A percentile compares a stretch with the other conserved stretches of the same genome.
phyloP scores from a whole-genome alignment of 2,113 vertebrate species.

The Erpornis zantholeuca region DNA sequence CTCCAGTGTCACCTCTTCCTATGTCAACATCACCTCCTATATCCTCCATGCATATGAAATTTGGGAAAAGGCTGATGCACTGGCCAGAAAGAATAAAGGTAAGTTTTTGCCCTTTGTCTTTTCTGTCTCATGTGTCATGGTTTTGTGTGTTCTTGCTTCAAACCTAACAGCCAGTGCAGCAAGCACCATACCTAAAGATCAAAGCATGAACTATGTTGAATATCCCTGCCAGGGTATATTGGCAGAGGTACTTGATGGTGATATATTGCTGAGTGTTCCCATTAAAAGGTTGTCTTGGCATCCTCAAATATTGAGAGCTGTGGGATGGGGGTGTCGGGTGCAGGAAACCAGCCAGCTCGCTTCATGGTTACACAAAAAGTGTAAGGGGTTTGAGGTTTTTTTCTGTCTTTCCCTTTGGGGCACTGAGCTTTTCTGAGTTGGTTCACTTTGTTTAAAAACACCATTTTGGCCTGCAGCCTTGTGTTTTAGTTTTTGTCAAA shows the following conservation, averaged over 20 bases:
- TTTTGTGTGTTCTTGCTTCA: not conserved
- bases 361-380: not conserved
- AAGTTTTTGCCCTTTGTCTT: not conserved
- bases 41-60: conserved; percentile 84
- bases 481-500: not conserved
- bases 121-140: not conserved
- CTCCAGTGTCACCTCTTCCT: conserved; percentile 83
- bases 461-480: not conserved
- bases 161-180: not conserved
- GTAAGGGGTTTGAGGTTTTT: not conserved
- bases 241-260: not conserved
- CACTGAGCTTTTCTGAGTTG: not conserved
- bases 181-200: not conserved
- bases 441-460: not conserved
- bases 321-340: not conserved
- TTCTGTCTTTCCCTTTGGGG: not conserved
- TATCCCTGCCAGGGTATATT: not conserved
- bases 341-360: not conserved
- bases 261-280: not conserved
- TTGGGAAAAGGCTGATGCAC: conserved; percentile 89
- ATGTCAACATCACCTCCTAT: conserved; percentile 88
- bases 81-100: conserved; percentile 84
- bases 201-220: not conserved
- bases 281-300: not conserved
- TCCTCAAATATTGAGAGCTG: not conserved